Conservation (phyloP, 1,140 invertebrate species). For the Drosophila pseudoobscura region DNA sequence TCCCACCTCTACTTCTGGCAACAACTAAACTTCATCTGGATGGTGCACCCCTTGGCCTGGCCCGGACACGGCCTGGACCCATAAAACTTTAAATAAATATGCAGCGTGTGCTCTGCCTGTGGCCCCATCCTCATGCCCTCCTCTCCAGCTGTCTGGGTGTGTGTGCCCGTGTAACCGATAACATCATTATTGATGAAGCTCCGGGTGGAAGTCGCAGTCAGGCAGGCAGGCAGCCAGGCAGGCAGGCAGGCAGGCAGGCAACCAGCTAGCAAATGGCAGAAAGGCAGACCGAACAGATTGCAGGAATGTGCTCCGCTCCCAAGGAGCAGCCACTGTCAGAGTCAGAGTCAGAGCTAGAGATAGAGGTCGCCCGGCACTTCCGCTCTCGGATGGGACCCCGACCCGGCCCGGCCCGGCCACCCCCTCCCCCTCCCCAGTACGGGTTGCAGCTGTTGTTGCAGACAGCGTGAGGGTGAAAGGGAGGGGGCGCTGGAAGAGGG, state of each 20-base stretch:
- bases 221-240: conserved; percentile 2
- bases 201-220: conserved; percentile 51
- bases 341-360: conserved; percentile 32
- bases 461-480: not conserved
- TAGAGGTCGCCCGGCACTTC: conserved; percentile 42
- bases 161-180: conserved; percentile 72
- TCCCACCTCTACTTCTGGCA: too few species aligned
- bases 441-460: conserved; percentile 20
- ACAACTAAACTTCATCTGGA: conserved; percentile 30
- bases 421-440: conserved; percentile 4
- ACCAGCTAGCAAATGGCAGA: conserved; percentile 57
- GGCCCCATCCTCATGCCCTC: conserved; percentile 17
- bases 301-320: conserved; percentile 66
- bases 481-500: not conserved
- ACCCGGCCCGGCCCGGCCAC: not conserved
- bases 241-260: conserved; percentile 18
- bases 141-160: conserved; percentile 36
- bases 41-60: conserved; percentile 46
- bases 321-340: conserved; percentile 36
- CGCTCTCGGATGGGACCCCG: conserved; percentile 2
- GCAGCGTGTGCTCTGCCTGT: conserved; percentile 56
- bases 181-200: conserved; percentile 81
- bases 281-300: conserved; percentile 76
- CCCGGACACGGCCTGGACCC: conserved; percentile 36
- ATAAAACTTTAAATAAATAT: conserved; percentile 82